Conservation (phyloP, 2,113 vertebrate species). For the Centrocercus urophasianus region DNA sequence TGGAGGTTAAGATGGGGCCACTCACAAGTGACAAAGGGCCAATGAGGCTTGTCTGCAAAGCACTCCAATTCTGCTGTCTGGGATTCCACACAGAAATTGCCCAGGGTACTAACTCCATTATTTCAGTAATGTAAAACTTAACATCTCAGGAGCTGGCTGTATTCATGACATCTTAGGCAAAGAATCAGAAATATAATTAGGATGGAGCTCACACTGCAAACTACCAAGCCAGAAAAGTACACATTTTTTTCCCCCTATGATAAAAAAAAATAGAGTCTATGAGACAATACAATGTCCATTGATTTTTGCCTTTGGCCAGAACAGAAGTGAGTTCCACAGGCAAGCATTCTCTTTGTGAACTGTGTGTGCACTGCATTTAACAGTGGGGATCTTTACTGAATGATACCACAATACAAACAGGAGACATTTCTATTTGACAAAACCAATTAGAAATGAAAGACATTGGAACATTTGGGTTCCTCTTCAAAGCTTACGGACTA, state of each 20-base stretch:
- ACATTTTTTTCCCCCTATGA: not conserved
- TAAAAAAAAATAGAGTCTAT: not conserved
- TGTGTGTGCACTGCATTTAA: not conserved
- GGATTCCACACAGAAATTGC: not conserved
- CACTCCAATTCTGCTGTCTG: not conserved
- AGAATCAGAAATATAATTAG: not conserved
- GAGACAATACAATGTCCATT: not conserved
- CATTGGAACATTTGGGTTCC: not conserved
- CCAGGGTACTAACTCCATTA: not conserved
- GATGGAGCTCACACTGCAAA: not conserved
- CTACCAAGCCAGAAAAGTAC: not conserved
- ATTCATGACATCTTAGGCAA: not conserved
- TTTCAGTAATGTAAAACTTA: not conserved
- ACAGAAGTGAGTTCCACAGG: not conserved
- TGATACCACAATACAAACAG: not conserved
- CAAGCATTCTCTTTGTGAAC: not conserved
- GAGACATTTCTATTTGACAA: conserved; percentile 11
- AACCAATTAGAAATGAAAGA: conserved; percentile 36
- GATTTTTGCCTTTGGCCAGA: not conserved
- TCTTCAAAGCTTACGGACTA: not conserved
- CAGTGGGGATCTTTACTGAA: accelerated
- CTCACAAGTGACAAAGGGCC: not conserved
- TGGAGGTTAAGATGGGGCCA: not conserved
- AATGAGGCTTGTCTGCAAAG: conserved; percentile 16
- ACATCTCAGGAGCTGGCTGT: not conserved